Evolutionary conservation across 1,140 invertebrate genomes (phyloP).

Genomic region (Drosophila virilis): DNA sequence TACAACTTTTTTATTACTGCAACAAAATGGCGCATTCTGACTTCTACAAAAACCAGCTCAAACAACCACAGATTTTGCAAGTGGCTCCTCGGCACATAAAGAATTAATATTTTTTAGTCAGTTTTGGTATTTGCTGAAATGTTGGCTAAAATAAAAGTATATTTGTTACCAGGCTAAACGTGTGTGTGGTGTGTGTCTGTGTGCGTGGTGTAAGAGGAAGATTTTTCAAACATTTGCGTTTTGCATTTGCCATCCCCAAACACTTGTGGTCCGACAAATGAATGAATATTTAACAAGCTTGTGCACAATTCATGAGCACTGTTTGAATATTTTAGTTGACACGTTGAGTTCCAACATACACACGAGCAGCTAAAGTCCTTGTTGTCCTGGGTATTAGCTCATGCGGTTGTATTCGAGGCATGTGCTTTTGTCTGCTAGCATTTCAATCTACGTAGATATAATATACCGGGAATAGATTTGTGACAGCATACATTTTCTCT

Average conservation of each 20-base stretch:
- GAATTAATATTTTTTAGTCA: not conserved
- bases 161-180: conserved; percentile 20
- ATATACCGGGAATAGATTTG: conserved; percentile 12
- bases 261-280: conserved; percentile 60
- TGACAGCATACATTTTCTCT: conserved; percentile 24
- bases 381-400: not conserved
- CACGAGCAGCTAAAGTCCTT: not conserved
- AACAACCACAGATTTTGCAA: not conserved
- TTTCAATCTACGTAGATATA: not conserved
- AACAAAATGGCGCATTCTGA: not conserved
- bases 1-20: not conserved
- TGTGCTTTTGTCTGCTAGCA: conserved; percentile 21
- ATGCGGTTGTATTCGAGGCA: conserved; percentile 10
- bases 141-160: not conserved
- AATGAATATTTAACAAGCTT: conserved; percentile 79
- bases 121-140: not conserved
- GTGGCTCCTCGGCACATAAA: not conserved
- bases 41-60: not conserved
- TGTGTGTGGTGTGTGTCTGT: not conserved
- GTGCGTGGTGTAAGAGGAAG: conserved; percentile 33
- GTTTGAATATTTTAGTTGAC: conserved; percentile 62
- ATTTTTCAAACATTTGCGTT: conserved; percentile 27
- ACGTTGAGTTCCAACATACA: conserved; percentile 22
- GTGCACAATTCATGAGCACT: conserved; percentile 58
- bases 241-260: conserved; percentile 36